Evolutionary conservation across 2,113 vertebrate genomes (phyloP).

Genomic region (Silurus meridionalis): DNA sequence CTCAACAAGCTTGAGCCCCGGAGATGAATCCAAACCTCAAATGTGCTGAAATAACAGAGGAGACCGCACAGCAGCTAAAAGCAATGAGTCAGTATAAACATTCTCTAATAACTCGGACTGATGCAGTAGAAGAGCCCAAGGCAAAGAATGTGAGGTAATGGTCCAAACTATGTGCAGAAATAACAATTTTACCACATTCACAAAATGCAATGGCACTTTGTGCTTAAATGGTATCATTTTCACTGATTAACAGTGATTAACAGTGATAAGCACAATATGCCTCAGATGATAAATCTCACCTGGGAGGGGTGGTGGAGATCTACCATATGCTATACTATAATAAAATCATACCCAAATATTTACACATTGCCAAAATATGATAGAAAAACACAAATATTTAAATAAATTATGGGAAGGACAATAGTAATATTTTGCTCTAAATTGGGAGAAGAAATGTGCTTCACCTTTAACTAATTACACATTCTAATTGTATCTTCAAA

Average conservation of each 20-base stretch:
- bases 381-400: background rate
- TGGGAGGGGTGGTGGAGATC: no score
- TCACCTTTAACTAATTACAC: background rate
- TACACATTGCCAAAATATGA: background rate
- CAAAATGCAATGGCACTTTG: background rate
- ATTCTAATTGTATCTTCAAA: background rate
- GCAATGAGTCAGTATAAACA: conserved; percentile 43
- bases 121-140: conserved; percentile 7
- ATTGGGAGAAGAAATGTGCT: background rate
- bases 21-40: conserved; percentile 46
- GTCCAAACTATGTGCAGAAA: conserved; percentile 24
- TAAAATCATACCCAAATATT: background rate
- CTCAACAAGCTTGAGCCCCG: conserved; percentile 17
- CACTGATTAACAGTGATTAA: background rate
- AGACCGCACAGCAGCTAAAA: conserved; percentile 33
- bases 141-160: conserved; percentile 21
- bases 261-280: background rate
- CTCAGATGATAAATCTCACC: background rate
- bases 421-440: background rate
- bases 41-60: conserved; percentile 47
- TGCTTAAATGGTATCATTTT: conserved; percentile 10
- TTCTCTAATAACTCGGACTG: conserved; percentile 25
- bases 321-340: background rate
- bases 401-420: background rate
- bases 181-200: conserved; percentile 28